Evolutionary conservation across 2,888 invertebrate genomes (phyloP), one percentile per base, ranked within the genome.

Genomic region (Colletes collaris): DNA sequence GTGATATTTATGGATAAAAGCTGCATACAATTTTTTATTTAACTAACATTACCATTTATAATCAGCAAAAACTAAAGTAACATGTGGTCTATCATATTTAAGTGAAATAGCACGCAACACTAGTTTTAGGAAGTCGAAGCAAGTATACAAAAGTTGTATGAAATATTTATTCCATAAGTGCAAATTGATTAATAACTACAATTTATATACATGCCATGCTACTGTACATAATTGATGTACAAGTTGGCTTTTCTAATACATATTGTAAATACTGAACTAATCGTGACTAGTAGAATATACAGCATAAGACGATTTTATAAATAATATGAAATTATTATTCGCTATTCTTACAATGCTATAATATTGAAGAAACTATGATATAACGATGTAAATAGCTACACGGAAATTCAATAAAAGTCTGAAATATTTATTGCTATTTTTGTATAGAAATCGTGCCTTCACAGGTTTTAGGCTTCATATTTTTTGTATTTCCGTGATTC

Each of bases 181-280:
- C 53, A 67, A 78, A 78, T 52, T 78, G 11, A 62, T 63, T 49
- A 40, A 44, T 37, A 63, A 67, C 50, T 63, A 50, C 56, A 63
- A 74, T 52, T 52, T 49, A 75, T 59, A 77, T 52, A 63, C 16
- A 75, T 56, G 78, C 65, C 77, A 65, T 60, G 69, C 55, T 68
- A 64, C 35, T 87, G 85, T 86, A 86, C 78, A 87, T 87, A 86
- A 27, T 64, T 50, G 27, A 73, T 85, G 75, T 80, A 74, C 76
- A 74, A 75, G 71, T 68, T 79, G 76, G 81, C 82, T 82, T 85
- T 86, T 86, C 65, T 76, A 83, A 87, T 83, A 60, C 62, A 63
- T 77, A 75, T 70, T 86, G 87, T 86, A 86, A 86, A 86, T 86
- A 86, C 59, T 72, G 64, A 79, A 81, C 16, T 60, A 69, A 55